Base-by-base conservation (phyloP, 2,113 vertebrate species). In the Rhinoderma darwinii region DNA sequence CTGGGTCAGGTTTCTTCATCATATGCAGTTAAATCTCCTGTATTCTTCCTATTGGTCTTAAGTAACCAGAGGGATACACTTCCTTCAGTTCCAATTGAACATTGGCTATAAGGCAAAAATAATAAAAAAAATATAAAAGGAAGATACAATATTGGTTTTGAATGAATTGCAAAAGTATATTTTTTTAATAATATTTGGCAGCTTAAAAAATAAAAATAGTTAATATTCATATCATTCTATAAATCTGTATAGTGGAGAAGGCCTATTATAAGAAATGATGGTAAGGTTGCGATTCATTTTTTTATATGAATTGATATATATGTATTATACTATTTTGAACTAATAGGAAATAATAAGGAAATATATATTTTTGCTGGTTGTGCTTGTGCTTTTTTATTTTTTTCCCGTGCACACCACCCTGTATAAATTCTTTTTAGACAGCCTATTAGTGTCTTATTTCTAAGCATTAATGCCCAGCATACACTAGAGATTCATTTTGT, bases 1-100 rank as follows among this genome's bases (percentile, higher is more conserved):
- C 43, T 91, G 90, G 90, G 90, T 91, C 91, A 89, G 86, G 73
- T 93, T 93, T 92, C 91, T 50, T 79, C 68, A 88, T 91, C 88
- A 91, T 84, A 83, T 82, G n/a, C 83, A 89, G 41, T 81, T 91
- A 88, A 50, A 88, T 82, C 86, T 51, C 22, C 44, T 87, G 86
- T 87, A 91, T 80, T 84, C 63, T 90, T 88, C 0, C 10, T 47
- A 20, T 76, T 84, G 63, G 50, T 89, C 66, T 80, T 89, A 50
- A 86, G 87, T 0, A 87, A 88, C 84, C 54, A 73, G 35, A 86
- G 77, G 84, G 78, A 37, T 18, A 22, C n/a, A n/a, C 47, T 84
- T 84, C 78, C 83, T 86, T 44, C 86, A 66, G 59, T 85, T 50
- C 30, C 82, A 44, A 54, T 59, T 87, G 51, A 80, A 39, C 25